Evolutionary conservation across 2,113 vertebrate species (phyloP).

Genomic region (Anguilla japonica): DNA sequence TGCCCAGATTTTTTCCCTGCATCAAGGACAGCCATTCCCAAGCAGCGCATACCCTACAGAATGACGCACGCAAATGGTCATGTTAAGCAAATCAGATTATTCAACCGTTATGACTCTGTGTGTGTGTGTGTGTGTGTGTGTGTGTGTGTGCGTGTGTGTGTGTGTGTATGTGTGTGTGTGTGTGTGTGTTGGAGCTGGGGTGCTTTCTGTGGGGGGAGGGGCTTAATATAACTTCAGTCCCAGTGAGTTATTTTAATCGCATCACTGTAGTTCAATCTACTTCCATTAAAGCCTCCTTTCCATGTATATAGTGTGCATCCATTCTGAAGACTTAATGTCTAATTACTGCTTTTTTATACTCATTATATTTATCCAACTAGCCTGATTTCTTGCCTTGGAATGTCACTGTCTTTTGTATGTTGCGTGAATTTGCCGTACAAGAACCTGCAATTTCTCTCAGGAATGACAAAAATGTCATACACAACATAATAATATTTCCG

Average conservation of each 20-base stretch:
- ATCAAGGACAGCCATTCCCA: not conserved
- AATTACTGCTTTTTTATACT: not conserved
- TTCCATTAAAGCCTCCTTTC: not conserved
- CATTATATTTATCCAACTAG: not conserved
- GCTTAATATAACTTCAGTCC: not conserved
- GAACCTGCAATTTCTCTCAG: not conserved
- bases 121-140: not conserved
- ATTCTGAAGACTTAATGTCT: not conserved
- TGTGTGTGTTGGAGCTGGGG: not conserved
- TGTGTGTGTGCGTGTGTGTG: not conserved
- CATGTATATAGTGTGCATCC: not conserved
- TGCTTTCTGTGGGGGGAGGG: not conserved
- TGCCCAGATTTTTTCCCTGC: not conserved
- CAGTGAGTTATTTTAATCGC: not conserved
- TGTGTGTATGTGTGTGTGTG: constrained; percentile 1
- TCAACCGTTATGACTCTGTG: constrained; percentile 8
- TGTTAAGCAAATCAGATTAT: constrained; percentile 15
- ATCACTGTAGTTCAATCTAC: not conserved
- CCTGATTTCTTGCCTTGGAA: not conserved
- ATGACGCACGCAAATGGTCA: not conserved
- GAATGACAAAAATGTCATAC: not conserved
- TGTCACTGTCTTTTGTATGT: not conserved
- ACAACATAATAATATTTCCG: not conserved
- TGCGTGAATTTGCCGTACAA: not conserved
- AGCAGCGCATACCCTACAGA: not conserved